Evolutionary conservation across 2,113 vertebrate species (phyloP), one percentile per base, ranked within the genome.

Genomic region (Pelodiscus sinensis): DNA sequence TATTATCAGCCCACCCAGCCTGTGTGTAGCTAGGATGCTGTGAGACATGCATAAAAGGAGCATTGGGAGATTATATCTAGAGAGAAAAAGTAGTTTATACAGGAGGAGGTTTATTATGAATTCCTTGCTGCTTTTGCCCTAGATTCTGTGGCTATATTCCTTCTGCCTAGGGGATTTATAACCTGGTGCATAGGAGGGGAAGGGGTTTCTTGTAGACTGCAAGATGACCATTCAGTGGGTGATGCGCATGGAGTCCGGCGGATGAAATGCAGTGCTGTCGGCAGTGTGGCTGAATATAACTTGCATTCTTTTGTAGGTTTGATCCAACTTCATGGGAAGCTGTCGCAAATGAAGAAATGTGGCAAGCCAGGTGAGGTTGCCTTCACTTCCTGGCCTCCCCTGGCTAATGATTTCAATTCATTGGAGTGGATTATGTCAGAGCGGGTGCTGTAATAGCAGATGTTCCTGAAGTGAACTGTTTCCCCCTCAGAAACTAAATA

Each of bases 271-370:
- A 31, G 31, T 1, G 2, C n/a, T 0, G 0, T 31, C 44, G 60
- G 65, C 87, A 44, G 52, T 51, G 79, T 60, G 50, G 62, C 84
- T 90, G 85, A 79, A 92, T 97, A 92, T 93, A 56, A 1, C 85
- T 92, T 90, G 89, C n/a, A 9, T 93, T 88, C 91, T 71, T 62
- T 2, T 97, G 87, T 94, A 99, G 99, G 97, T 99, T 99, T 97
- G 97, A 98, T 90, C 97, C 98, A 65, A 98, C 98, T 88, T 99
- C 99, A 77, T 99, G 99, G 99, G 99, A 99, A 97, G 98, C 97
- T 51, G 98, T 99, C 4, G 99, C 99, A 96, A 99, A 99, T 19
- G 99, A 99, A 97, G 99, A 99, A 97, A 99, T 99, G 99, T 99
- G 99, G 99, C 99, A 99, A 97, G 99, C 99, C 97, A 99, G 99